phyloP scores from a whole-genome alignment of 2,888 invertebrate species.

The Agriopis leucophaearia region DNA sequence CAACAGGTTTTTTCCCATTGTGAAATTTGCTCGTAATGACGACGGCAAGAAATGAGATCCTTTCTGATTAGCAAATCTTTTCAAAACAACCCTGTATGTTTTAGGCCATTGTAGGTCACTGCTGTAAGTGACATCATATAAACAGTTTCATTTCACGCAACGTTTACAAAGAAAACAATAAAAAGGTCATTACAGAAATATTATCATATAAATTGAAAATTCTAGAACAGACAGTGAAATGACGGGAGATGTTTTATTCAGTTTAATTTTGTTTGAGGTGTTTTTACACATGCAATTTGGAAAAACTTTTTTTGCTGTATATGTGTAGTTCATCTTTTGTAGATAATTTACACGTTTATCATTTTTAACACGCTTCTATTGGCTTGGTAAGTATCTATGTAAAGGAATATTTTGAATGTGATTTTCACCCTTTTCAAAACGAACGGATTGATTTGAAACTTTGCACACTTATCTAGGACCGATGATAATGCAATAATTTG shows the following conservation, averaged over 20 bases:
- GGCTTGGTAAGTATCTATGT: no score
- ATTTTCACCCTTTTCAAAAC: no score
- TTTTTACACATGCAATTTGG: conserved; percentile 5
- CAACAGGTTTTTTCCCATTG: no score
- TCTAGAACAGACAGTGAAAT: conserved; percentile 48
- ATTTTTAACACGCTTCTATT: no score
- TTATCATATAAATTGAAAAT: conserved; percentile 82
- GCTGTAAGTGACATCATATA: conserved; percentile 17
- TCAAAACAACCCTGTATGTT: background rate
- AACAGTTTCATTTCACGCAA: conserved; percentile 74
- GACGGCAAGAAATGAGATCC: no score
- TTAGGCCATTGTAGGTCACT: background rate
- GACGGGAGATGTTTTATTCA: conserved; percentile 51
- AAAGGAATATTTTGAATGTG: no score
- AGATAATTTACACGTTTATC: background rate
- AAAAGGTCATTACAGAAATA: conserved; percentile 74
- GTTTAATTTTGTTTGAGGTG: conserved; percentile 15
- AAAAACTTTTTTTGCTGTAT: background rate
- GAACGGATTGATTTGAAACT: no score
- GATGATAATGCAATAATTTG: no score
- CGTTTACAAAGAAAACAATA: conserved; percentile 76
- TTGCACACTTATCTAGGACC: no score
- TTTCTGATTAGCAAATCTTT: no score
- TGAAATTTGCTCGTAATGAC: no score
- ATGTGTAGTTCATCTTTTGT: background rate